These are phyloP conservation scores for Anagrus nilaparvatae DNA, from an alignment of 1,140 invertebrate genomes.

Conservation along the genomic window DNA sequence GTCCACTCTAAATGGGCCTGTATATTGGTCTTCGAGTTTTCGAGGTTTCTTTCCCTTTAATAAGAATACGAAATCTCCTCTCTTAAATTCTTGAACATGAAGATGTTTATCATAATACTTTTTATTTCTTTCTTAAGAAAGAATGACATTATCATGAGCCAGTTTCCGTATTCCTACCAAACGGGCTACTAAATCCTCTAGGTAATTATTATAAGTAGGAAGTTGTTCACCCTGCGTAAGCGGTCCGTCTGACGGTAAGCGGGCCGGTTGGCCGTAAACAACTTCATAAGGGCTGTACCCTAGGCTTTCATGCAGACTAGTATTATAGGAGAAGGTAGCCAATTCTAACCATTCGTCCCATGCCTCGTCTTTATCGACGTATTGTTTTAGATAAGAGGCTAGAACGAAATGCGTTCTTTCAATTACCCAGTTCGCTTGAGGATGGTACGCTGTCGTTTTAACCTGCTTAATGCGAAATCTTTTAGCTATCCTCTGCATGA, in stretches of 20 bases:
- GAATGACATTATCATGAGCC: slow-evolving; percentile 9
- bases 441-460: slow-evolving; percentile 33
- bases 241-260: slow-evolving; percentile 8
- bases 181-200: slow-evolving; percentile 13
- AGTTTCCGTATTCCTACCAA: slow-evolving; percentile 11
- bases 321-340: slow-evolving; percentile 17
- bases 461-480: slow-evolving; percentile 21
- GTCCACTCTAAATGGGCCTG: slow-evolving; percentile 3
- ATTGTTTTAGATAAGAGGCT: slow-evolving; percentile 23
- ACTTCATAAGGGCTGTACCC: slow-evolving; percentile 18
- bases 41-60: slow-evolving; percentile 3
- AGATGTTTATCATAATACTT: slow-evolving; percentile 15
- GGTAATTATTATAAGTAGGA: no score
- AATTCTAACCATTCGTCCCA: slow-evolving; percentile 28
- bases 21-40: slow-evolving; percentile 10
- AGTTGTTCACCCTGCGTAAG: no score
- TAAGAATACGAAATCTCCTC: slow-evolving; percentile 5
- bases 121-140: slow-evolving; percentile 15
- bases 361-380: slow-evolving; percentile 18
- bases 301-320: slow-evolving; percentile 24
- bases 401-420: slow-evolving; percentile 31
- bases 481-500: slow-evolving; percentile 20
- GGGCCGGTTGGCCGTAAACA: slow-evolving; percentile 11
- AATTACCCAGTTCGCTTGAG: slow-evolving; percentile 29
- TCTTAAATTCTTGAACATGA: slow-evolving; percentile 3